These are phyloP conservation scores for Hemicordylus capensis DNA, from an alignment of 2,113 vertebrate genomes.

Conservation along the genomic window DNA sequence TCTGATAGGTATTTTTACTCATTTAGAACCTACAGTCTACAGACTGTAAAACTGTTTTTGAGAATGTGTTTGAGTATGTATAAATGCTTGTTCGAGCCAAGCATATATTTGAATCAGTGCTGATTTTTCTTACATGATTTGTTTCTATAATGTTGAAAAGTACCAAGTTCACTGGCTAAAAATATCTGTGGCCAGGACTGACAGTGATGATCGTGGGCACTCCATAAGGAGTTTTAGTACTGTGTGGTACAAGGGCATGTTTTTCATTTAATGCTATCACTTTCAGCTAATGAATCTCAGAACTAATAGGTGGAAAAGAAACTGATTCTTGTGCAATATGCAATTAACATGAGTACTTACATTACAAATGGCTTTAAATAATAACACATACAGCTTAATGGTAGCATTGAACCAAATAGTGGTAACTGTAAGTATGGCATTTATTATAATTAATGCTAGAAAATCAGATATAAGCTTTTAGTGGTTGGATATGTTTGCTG, in stretches of 20 bases:
- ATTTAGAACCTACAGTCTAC: too few species aligned
- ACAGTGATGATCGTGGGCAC: neutral
- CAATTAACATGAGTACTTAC: neutral
- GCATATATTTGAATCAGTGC: fast-evolving
- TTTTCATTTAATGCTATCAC: constrained; percentile 1
- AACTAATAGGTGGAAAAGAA: neutral
- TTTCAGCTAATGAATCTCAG: neutral
- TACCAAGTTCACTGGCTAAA: neutral
- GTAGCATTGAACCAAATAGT: neutral
- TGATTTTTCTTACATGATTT: neutral
- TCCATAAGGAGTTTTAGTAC: neutral
- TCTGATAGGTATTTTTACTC: neutral
- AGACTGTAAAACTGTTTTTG: neutral
- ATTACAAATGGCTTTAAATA: neutral
- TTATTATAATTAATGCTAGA: neutral
- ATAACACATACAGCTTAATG: neutral
- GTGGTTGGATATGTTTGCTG: neutral
- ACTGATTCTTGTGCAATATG: neutral
- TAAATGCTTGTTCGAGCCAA: neutral
- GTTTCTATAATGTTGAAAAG: neutral
- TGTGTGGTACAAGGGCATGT: neutral
- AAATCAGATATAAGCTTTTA: neutral
- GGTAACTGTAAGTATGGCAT: neutral
- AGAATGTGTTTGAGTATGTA: neutral
- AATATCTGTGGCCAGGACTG: neutral